A percentile compares a stretch with the other conserved stretches of the same genome.
Evolutionary conservation across 1,140 invertebrate genomes (phyloP).

Genomic region (Eurosta solidaginis): DNA sequence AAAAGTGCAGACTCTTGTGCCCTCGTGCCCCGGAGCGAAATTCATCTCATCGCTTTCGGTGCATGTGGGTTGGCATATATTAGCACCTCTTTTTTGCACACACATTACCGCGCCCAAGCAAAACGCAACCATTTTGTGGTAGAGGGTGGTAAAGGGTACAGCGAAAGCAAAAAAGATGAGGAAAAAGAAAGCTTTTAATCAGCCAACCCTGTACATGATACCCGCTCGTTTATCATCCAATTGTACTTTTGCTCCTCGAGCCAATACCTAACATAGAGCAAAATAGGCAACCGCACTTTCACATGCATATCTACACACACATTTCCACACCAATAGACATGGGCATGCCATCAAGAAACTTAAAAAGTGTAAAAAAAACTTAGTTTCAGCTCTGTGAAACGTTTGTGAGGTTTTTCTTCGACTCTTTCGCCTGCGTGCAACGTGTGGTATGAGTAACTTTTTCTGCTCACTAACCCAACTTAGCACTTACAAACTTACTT

Average conservation of each 20-base stretch:
- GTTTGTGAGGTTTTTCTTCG: not conserved
- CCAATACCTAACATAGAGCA: not conserved
- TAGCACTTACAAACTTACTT: not conserved
- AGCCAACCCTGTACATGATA: constrained; percentile 35
- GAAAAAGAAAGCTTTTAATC: constrained; percentile 29
- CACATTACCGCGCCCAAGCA: not conserved
- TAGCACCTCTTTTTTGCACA: constrained; percentile 23
- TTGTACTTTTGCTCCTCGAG: constrained; percentile 54
- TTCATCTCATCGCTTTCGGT: not conserved
- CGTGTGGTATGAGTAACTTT: constrained; percentile 28
- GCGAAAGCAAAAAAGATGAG: not conserved
- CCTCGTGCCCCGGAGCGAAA: not conserved
- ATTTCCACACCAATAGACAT: not conserved
- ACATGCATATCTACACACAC: not conserved
- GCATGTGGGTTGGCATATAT: constrained; percentile 6
- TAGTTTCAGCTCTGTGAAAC: not conserved
- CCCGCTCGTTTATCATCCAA: constrained; percentile 56
- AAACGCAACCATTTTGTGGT: not conserved
- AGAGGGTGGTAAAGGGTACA: not conserved
- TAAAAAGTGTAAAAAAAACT: not conserved
- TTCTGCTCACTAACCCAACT: not conserved
- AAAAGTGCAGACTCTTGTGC: constrained; percentile 3
- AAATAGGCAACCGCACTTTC: not conserved
- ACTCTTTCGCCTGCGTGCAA: not conserved
- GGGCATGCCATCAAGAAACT: not conserved